These are phyloP conservation scores for Hydra vulgaris DNA, from an alignment of 30 jellyfish, hydroid and myxozoan genomes.

Conservation along the genomic window DNA sequence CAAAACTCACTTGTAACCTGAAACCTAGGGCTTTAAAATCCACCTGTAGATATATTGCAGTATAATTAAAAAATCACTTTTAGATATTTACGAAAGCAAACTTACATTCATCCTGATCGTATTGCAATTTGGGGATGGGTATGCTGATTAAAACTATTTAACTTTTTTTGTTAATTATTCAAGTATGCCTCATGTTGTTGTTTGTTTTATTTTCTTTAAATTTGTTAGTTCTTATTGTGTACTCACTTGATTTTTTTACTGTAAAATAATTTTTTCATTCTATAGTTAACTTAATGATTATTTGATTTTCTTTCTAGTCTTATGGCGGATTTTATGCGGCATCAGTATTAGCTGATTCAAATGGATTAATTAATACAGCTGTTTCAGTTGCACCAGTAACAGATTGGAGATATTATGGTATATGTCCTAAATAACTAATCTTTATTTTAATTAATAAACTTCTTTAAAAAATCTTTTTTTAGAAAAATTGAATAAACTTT, in stretches of 20 bases:
- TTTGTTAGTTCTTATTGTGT: background rate
- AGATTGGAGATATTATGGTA: constrained; percentile 98
- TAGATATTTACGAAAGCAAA: constrained; percentile 42
- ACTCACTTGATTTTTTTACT: too few relatives aligned
- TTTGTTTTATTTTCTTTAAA: background rate
- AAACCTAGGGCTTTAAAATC: too few relatives aligned
- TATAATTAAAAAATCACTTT: too few relatives aligned
- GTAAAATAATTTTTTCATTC: background rate
- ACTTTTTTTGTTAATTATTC: background rate
- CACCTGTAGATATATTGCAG: too few relatives aligned
- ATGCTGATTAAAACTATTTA: constrained; percentile 1
- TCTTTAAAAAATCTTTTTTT: too few relatives aligned
- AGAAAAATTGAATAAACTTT: too few relatives aligned
- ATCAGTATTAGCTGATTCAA: constrained; percentile 51
- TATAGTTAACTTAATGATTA: too few relatives aligned
- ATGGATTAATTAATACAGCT: constrained; percentile 42
- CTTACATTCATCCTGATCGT: constrained; percentile 47
- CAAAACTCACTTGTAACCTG: too few relatives aligned
- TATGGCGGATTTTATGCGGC: constrained; percentile 90
- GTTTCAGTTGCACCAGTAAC: constrained; percentile 97
- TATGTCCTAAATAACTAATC: too few relatives aligned
- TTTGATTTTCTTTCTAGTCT: constrained; percentile 47
- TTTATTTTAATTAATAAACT: too few relatives aligned
- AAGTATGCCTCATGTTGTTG: background rate
- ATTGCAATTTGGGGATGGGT: constrained; percentile 95